Conservation (phyloP, 2,797 vertebrate genomes). For the Eulemur coronatus region DNA sequence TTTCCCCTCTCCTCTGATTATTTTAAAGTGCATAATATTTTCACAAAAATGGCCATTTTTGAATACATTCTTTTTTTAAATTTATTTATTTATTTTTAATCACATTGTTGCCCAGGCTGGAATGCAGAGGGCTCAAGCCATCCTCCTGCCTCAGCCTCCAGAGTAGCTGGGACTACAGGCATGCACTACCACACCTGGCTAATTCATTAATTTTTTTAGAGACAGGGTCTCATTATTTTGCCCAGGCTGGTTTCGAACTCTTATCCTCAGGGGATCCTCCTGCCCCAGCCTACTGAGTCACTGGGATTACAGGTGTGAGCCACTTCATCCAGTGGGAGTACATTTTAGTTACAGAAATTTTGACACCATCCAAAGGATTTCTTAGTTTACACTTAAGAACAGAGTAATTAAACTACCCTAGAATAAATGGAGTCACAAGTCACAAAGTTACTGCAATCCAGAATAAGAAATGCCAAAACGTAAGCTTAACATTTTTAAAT, state of each 20-base stretch:
- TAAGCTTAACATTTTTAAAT: neutral
- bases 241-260: neutral
- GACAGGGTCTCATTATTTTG: neutral
- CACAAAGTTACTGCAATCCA: neutral
- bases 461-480: neutral
- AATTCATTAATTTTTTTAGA: neutral
- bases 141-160: neutral
- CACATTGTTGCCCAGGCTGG: neutral
- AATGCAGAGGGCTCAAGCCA: neutral
- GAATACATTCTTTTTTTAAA: neutral
- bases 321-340: neutral
- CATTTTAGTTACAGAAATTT: neutral
- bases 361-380: neutral
- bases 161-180: neutral
- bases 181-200: neutral
- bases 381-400: neutral
- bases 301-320: neutral
- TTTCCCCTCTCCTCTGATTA: neutral
- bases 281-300: neutral
- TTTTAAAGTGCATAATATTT: neutral
- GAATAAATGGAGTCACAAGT: neutral
- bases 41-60: neutral
- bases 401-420: neutral
- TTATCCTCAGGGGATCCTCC: neutral
- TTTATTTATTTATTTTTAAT: neutral